Evolutionary conservation across 2,797 vertebrate genomes (phyloP), one percentile per base, ranked within the genome.

Genomic region (Acropternis orthonyx): DNA sequence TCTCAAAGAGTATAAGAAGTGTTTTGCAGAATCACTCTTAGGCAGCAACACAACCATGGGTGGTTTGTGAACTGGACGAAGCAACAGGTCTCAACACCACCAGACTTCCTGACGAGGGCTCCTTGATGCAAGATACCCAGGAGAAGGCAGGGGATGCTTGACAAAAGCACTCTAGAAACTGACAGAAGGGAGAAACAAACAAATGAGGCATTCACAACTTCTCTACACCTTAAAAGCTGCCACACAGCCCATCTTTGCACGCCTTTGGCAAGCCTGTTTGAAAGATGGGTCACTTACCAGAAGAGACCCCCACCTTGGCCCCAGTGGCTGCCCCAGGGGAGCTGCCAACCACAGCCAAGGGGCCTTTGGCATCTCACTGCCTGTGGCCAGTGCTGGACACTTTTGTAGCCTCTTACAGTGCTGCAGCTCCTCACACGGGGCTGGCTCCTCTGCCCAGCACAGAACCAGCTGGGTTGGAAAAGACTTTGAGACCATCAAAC

Each of bases 341-440:
- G 75, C 36, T 1, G 14, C 61, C 1, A 1, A 6, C 15, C 0
- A 13, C 2, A 48, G 36, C n/a, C 1, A 27, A 15, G 10, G 48
- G 6, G 7, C 17, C 5, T 4, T 3, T 43, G 9, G 5, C n/a
- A 55, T 15, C 14, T 54, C 13, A 13, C 34, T 52, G 39, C 32
- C 28, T 3, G 0, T 0, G 66, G 46, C 39, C 65, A 46, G 16
- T 0, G 19, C 34, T 3, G 46, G 19, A 14, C 2, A 2, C 18
- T 26, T 11, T 7, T 12, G 13, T 12, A 43, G 44, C 41, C 9
- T 20, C 66, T 44, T 4, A 23, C 34, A 7, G 10, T 0, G 24
- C 43, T 17, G 32, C 75, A 36, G 12, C 39, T 14, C 21, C 62
- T 3, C 11, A 4, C 14, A 7, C 7, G 6, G 14, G 21, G 14